Conservation (phyloP, 2,113 vertebrate genomes). For the Indicator maculatus region DNA sequence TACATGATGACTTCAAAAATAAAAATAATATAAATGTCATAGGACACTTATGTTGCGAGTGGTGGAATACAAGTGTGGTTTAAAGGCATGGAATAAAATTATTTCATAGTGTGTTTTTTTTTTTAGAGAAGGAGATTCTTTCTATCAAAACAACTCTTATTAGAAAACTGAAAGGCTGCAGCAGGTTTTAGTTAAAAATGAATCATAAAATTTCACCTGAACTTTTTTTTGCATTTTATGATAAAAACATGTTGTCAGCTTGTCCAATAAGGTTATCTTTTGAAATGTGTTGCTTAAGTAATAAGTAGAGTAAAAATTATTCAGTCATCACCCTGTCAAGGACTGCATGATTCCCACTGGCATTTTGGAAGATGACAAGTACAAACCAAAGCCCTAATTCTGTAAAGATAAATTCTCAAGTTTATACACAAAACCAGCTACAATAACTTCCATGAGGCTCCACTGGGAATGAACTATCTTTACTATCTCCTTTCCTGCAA, state of each 20-base stretch:
- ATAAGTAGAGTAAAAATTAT: conserved; percentile 32
- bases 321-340: conserved; percentile 46
- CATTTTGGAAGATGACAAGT: not conserved
- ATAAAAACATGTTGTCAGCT: conserved; percentile 19
- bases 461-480: not conserved
- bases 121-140: not conserved
- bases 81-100: not conserved
- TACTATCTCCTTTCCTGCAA: not conserved
- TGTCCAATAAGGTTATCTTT: conserved; percentile 43
- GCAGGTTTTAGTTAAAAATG: not conserved
- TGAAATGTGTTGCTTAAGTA: conserved; percentile 20
- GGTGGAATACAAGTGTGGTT: not conserved
- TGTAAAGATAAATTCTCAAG: not conserved
- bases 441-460: not conserved
- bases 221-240: not conserved
- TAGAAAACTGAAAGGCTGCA: not conserved
- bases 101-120: not conserved
- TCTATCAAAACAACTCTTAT: not conserved
- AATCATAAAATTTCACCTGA: not conserved
- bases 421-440: not conserved
- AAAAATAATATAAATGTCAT: not conserved
- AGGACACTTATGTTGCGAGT: not conserved
- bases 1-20: not conserved
- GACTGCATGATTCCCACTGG: conserved; percentile 14
- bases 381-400: not conserved